These are phyloP conservation scores for Drosophila niveifrons DNA, from an alignment of 2,888 invertebrate species.

Conservation along the genomic window DNA sequence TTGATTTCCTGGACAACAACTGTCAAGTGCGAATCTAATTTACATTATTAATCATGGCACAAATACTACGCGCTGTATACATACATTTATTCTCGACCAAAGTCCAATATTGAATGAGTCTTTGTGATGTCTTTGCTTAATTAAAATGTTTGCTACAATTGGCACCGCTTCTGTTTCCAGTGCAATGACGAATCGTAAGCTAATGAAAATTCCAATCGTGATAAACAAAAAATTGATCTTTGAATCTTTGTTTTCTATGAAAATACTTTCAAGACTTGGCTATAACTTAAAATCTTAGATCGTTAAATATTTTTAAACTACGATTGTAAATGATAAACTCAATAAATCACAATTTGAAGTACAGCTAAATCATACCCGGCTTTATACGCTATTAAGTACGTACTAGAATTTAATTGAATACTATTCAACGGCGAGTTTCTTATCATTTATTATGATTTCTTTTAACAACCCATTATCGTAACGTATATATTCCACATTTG, in stretches of 20 bases:
- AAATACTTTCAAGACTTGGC: slow-evolving; percentile 2
- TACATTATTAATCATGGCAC: slow-evolving; percentile 53
- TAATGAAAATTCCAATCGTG: slow-evolving; percentile 30
- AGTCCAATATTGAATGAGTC: slow-evolving; percentile 57
- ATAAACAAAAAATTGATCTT: slow-evolving; percentile 1
- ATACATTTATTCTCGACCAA: slow-evolving; percentile 47
- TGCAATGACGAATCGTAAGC: slow-evolving; percentile 35
- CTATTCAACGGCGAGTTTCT: slow-evolving; percentile 25
- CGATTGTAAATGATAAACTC: slow-evolving; percentile 13
- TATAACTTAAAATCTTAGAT: neutral
- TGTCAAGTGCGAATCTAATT: slow-evolving; percentile 56
- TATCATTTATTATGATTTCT: slow-evolving; percentile 49
- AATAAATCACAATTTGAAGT: slow-evolving; percentile 18
- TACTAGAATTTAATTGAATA: slow-evolving; percentile 31
- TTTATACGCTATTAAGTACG: neutral
- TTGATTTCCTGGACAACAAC: slow-evolving; percentile 40
- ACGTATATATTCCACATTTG: slow-evolving; percentile 4
- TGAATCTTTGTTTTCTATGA: neutral
- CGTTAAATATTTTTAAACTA: slow-evolving; percentile 4
- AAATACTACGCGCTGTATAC: neutral
- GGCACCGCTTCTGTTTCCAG: slow-evolving; percentile 35
- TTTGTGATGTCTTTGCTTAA: slow-evolving; percentile 55
- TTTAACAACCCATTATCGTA: slow-evolving; percentile 28
- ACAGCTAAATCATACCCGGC: slow-evolving; percentile 11
- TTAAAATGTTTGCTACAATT: slow-evolving; percentile 62